Conservation (phyloP, 2,888 invertebrate genomes). For the Dryomyza anilis region DNA sequence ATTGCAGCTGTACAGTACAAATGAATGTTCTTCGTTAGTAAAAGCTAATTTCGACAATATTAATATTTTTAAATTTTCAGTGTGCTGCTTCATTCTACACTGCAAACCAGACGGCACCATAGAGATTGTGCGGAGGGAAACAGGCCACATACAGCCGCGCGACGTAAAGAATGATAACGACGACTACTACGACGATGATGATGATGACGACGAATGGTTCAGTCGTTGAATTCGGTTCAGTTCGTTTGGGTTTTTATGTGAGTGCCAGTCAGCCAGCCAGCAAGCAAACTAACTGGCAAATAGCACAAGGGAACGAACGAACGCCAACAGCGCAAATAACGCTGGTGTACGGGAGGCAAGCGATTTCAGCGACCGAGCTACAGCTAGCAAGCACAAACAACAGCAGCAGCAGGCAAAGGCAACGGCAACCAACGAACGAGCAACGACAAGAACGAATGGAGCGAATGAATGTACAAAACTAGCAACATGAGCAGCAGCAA, state of each 20-base stretch:
- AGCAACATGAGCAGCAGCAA: conserved; percentile 12
- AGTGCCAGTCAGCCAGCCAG: not conserved
- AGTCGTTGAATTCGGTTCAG: conserved; percentile 24
- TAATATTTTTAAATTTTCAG: too few species aligned
- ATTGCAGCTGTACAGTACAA: too few species aligned
- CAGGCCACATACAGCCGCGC: too few species aligned
- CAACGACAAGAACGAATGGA: conserved; percentile 12
- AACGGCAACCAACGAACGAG: not conserved
- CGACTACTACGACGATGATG: conserved; percentile 19
- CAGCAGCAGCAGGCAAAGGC: conserved; percentile 2
- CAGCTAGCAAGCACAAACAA: conserved; percentile 10
- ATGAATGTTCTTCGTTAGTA: too few species aligned
- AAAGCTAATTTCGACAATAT: too few species aligned
- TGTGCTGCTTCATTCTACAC: too few species aligned
- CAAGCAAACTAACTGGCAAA: conserved; percentile 14
- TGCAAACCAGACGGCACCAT: too few species aligned
- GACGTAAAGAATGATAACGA: too few species aligned
- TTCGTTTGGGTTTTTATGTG: conserved; percentile 21
- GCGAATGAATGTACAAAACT: conserved; percentile 6
- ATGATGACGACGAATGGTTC: conserved; percentile 24
- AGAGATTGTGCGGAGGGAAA: too few species aligned
- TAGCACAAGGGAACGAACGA: conserved; percentile 30
- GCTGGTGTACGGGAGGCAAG: conserved; percentile 47
- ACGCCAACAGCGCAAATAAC: conserved; percentile 48
- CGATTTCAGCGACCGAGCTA: conserved; percentile 49